A percentile compares a stretch with the other conserved stretches of the same genome.
These are phyloP conservation scores for Aethina tumida DNA, from an alignment of 1,140 invertebrate genomes.

Conservation along the genomic window DNA sequence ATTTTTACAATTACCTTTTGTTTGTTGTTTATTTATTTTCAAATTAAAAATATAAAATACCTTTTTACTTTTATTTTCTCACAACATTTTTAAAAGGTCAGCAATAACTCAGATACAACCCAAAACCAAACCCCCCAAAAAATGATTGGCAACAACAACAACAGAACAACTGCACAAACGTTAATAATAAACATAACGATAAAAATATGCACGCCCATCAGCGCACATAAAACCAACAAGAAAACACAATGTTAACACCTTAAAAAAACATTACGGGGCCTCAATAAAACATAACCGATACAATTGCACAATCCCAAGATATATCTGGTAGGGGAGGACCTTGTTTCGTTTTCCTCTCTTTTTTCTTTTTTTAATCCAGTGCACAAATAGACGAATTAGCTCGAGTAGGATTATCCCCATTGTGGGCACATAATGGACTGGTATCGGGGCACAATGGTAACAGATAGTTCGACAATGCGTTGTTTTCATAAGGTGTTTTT, in stretches of 20 bases:
- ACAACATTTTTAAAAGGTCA: neutral
- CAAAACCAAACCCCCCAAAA: neutral
- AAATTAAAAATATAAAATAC: too few species aligned
- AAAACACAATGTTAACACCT: slow-evolving; percentile 4
- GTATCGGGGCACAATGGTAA: slow-evolving; percentile 28
- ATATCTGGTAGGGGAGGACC: neutral
- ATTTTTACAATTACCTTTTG: too few species aligned
- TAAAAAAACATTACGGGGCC: slow-evolving; percentile 3
- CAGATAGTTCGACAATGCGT: slow-evolving; percentile 30
- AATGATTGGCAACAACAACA: neutral
- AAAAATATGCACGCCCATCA: slow-evolving; percentile 7
- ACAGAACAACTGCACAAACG: slow-evolving; percentile 1
- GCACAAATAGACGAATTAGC: slow-evolving; percentile 21
- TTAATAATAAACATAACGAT: slow-evolving; percentile 1
- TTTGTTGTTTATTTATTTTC: too few species aligned
- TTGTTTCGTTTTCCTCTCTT: slow-evolving; percentile 10
- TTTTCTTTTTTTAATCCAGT: slow-evolving; percentile 18
- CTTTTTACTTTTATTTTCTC: too few species aligned
- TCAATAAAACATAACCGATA: neutral
- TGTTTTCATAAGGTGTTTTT: slow-evolving; percentile 30
- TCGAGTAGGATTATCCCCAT: slow-evolving; percentile 18
- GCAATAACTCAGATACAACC: neutral
- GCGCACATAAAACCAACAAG: slow-evolving; percentile 7
- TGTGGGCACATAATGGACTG: slow-evolving; percentile 22
- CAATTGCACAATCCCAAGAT: slow-evolving; percentile 11